Evolutionary conservation across 2,797 vertebrate genomes (phyloP), one percentile per base, ranked within the genome.

Genomic region (Tenualosa ilisha): DNA sequence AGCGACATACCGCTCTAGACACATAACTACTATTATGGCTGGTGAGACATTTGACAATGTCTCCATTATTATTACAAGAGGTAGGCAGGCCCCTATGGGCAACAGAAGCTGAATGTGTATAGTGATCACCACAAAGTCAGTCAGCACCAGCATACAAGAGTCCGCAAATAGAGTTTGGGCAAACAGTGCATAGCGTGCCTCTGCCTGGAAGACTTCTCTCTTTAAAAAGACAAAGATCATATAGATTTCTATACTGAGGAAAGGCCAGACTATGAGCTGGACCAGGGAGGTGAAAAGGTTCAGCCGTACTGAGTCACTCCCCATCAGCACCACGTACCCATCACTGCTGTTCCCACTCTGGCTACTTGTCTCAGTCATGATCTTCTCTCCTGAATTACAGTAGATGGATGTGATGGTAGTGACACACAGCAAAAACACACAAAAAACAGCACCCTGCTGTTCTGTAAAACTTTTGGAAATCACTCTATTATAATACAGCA

Each of bases 1-100:
- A 59, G 90, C 90, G 50, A 89, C 90, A 2, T 89, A 79, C 37
- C 72, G 72, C 72, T 79, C 72, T 7, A 79, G 5, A 22, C 72
- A 79, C 72, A 79, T 79, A 40, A 12, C 72, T 46, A 79, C 1
- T 79, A 79, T 46, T 46, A 79, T 79, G 72, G 40, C 8, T 20
- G 72, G 72, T 20, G 72, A 79, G 17, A 79, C 6, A 22, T 79
- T 79, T 4, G 72, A 8, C 1, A 79, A 22, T 46, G 46, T 17
- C 4, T 79, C 72, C 72, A 79, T 79, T 17, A 46, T 0, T 3
- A 79, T 79, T 3, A 79, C 40, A 7, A 79, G 1, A 8, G 72
- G 40, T 43, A 79, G 46, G 20, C 72, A 79, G 40, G 13, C 5
- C 1, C 4, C 15, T 22, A 79, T 46, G 8, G 72, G 72, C 72